Percentiles rank a stretch among this genome's conserved stretches.
phyloP scores from a whole-genome alignment of 2,113 vertebrate genomes.

The Paedocypris sp. region DNA sequence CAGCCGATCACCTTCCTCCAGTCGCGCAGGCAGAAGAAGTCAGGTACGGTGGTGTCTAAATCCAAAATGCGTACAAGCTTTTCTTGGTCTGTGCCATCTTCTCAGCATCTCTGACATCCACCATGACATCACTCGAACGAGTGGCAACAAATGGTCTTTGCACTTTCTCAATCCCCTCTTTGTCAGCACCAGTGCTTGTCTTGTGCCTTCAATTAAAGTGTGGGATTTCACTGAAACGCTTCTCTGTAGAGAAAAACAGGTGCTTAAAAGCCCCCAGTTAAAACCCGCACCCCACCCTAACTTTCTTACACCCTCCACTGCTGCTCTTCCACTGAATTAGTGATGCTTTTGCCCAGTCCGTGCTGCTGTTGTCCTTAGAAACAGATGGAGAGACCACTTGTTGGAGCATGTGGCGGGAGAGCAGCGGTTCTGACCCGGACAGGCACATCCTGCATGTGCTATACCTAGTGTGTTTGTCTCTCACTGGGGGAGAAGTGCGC shows the following conservation, averaged over 20 bases:
- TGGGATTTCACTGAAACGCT: conserved; percentile 20
- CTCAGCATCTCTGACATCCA: neutral
- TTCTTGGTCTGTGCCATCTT: neutral
- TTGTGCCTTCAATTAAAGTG: conserved; percentile 35
- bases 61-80: neutral
- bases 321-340: conserved; percentile 10
- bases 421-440: conserved; percentile 9
- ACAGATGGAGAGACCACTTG: conserved; percentile 37
- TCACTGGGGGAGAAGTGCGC: neutral
- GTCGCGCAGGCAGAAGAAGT: conserved; percentile 76
- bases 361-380: conserved; percentile 20
- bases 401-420: neutral
- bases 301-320: conserved; percentile 7
- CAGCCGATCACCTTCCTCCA: conserved; percentile 67
- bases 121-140: conserved; percentile 15
- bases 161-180: conserved; percentile 32
- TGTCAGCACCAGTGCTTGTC: conserved; percentile 23
- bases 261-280: conserved; percentile 14
- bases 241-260: conserved; percentile 39
- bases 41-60: too few species aligned
- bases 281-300: conserved; percentile 10
- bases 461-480: conserved; percentile 20
- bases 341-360: conserved; percentile 27
- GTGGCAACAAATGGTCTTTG: conserved; percentile 32
- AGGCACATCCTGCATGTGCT: neutral